Evolutionary conservation across 2,797 vertebrate species (phyloP).

Genomic region (Sphaeramia orbicularis): DNA sequence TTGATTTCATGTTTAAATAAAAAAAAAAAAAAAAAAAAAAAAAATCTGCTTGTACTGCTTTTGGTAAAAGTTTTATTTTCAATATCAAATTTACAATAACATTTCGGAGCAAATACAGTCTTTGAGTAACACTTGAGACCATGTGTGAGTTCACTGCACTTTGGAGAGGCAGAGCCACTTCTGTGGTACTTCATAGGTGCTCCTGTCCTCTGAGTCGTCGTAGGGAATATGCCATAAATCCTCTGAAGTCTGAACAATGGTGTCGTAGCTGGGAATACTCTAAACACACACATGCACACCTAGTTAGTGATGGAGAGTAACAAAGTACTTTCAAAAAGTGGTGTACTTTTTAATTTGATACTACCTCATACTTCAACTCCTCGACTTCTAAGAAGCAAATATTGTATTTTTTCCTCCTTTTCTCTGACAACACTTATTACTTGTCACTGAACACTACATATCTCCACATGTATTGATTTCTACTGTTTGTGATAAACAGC

Average conservation of each 20-base stretch:
- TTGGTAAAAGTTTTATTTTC: conserved; percentile 55
- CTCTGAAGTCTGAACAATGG: conserved; percentile 90
- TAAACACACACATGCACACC: conserved; percentile 59
- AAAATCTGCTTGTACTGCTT: neutral
- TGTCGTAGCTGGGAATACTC: conserved; percentile 88
- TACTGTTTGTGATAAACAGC: too few relatives aligned
- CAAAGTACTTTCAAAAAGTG: too few relatives aligned
- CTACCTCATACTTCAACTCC: too few relatives aligned
- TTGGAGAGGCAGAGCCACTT: conserved; percentile 92
- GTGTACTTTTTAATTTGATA: neutral
- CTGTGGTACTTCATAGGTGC: conserved; percentile 89
- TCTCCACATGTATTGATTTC: too few relatives aligned
- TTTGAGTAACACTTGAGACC: too few relatives aligned
- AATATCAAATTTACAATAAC: conserved; percentile 1
- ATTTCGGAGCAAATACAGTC: neutral
- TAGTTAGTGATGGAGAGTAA: neutral
- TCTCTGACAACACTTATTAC: too few relatives aligned
- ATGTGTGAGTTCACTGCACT: conserved; percentile 25
- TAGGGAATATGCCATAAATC: conserved; percentile 95
- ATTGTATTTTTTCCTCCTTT: too few relatives aligned
- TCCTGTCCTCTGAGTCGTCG: conserved; percentile 87
- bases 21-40: neutral
- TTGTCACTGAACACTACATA: too few relatives aligned
- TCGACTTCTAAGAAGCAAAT: too few relatives aligned
- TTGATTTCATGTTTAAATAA: neutral